phyloP scores from a whole-genome alignment of 2,888 invertebrate species.

The Drosophila kanekoi region DNA sequence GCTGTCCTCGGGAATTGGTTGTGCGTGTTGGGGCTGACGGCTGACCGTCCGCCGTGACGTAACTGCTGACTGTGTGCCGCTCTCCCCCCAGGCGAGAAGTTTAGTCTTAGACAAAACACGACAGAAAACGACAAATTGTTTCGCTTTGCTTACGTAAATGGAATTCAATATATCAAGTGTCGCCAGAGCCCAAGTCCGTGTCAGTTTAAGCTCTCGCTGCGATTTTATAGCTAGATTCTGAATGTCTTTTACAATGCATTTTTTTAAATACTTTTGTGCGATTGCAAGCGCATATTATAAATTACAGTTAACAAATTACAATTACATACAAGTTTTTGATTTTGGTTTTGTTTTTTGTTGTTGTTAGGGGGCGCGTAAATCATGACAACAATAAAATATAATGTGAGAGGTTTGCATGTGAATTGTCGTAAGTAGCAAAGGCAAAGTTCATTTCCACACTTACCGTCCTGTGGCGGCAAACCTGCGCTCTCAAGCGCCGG shows the following conservation, averaged over 20 bases:
- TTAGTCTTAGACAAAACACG: slow-evolving; percentile 53
- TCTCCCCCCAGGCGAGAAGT: slow-evolving; percentile 51
- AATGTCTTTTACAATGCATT: slow-evolving; percentile 64
- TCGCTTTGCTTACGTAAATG: slow-evolving; percentile 22
- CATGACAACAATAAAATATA: slow-evolving; percentile 74
- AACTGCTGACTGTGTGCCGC: slow-evolving; percentile 47
- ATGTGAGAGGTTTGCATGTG: slow-evolving; percentile 73
- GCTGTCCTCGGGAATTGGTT: slow-evolving; percentile 53
- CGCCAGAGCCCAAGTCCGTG: slow-evolving; percentile 36
- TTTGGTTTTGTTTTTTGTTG: slow-evolving; percentile 38
- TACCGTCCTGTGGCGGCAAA: slow-evolving; percentile 84
- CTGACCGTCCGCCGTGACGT: slow-evolving; percentile 49
- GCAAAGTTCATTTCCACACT: slow-evolving; percentile 73
- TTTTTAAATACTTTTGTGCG: slow-evolving; percentile 36
- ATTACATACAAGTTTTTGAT: slow-evolving; percentile 36
- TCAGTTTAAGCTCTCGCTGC: slow-evolving; percentile 46
- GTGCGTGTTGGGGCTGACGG: slow-evolving; percentile 58
- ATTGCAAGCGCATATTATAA: slow-evolving; percentile 38
- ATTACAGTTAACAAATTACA: slow-evolving; percentile 49
- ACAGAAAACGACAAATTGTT: slow-evolving; percentile 45
- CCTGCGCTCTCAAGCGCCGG: slow-evolving; percentile 70
- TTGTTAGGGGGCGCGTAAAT: slow-evolving; percentile 56
- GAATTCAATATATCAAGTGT: slow-evolving; percentile 40
- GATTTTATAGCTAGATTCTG: slow-evolving; percentile 56
- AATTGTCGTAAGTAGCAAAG: slow-evolving; percentile 65